Evolutionary conservation across 2,888 invertebrate genomes (phyloP).

Genomic region (Scaptodrosophila latifasciaeformis): DNA sequence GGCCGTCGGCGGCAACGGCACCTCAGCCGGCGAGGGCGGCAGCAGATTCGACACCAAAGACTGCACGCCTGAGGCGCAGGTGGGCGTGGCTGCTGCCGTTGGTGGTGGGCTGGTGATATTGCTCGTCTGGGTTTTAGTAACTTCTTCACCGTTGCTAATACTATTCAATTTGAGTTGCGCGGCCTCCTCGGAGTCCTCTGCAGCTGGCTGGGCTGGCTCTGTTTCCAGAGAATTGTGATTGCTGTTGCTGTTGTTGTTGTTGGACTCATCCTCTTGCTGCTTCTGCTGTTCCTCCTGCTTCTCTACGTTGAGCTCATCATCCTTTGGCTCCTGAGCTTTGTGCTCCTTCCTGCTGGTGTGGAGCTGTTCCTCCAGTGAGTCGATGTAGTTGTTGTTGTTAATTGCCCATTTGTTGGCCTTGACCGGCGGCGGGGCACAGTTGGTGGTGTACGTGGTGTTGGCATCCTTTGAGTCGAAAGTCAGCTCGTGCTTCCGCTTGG

Average conservation of each 20-base stretch:
- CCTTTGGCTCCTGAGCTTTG: conserved; percentile 13
- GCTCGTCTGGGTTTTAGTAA: conserved; percentile 45
- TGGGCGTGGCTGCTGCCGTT: conserved; percentile 10
- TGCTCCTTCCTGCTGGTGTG: conserved; percentile 2
- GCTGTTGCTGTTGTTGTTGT: too few relatives aligned
- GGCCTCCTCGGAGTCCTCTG: conserved; percentile 29
- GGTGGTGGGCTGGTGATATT: conserved; percentile 18
- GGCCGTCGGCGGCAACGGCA: conserved; percentile 69
- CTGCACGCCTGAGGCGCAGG: not conserved
- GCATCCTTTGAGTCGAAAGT: conserved; percentile 75
- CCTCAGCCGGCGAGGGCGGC: conserved; percentile 40
- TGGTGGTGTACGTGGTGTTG: conserved; percentile 75
- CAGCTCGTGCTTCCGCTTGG: conserved; percentile 81
- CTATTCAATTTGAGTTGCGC: conserved; percentile 38
- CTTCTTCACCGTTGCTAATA: conserved; percentile 67
- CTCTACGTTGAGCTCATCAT: conserved; percentile 22
- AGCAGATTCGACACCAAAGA: too few relatives aligned
- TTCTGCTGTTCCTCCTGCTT: too few relatives aligned
- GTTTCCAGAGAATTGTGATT: conserved; percentile 17
- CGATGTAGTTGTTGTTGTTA: conserved; percentile 71
- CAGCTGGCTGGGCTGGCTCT: conserved; percentile 35
- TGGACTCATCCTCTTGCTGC: conserved; percentile 6
- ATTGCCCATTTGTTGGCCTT: conserved; percentile 78
- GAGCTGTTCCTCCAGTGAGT: conserved; percentile 63
- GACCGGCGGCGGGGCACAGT: conserved; percentile 76